A percentile compares a stretch with the other conserved stretches of the same genome.
Conservation (phyloP, 2,888 invertebrate genomes). For the Diplolepis rosae region DNA sequence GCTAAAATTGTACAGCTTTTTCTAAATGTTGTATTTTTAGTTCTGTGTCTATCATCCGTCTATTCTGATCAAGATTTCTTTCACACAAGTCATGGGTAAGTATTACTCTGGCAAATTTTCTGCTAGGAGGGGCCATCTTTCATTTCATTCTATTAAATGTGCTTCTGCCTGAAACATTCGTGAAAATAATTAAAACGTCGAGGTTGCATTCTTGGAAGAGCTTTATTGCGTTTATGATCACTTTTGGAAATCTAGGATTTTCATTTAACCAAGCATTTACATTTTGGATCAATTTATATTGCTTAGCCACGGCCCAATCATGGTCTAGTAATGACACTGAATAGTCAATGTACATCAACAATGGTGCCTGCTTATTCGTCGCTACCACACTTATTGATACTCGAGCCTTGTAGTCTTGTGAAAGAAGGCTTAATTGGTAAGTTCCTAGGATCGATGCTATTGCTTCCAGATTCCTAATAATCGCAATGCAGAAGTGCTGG, state of each 20-base stretch:
- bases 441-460: conserved; percentile 1
- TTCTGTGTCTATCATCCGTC: background rate
- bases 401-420: conserved; percentile 12
- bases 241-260: background rate
- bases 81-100: background rate
- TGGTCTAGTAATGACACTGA: too few species aligned
- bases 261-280: background rate
- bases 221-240: background rate
- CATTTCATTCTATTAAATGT: background rate
- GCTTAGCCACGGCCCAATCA: too few species aligned
- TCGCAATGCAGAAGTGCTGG: background rate
- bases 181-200: background rate
- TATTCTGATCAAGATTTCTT: background rate
- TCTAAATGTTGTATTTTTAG: background rate
- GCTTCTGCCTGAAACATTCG: background rate
- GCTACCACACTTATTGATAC: background rate
- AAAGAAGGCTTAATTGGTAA: conserved; percentile 10
- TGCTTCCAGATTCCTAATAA: conserved; percentile 9
- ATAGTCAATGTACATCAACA: too few species aligned
- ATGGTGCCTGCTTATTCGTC: too few species aligned
- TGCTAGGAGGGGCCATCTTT: background rate
- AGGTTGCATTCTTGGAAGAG: background rate
- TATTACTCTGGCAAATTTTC: background rate
- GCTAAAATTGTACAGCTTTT: background rate
- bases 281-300: too few species aligned